A percentile compares a stretch with the other conserved stretches of the same genome.
These are phyloP conservation scores for Delichon dasypus DNA, from an alignment of 2,797 vertebrate species.

Conservation along the genomic window DNA sequence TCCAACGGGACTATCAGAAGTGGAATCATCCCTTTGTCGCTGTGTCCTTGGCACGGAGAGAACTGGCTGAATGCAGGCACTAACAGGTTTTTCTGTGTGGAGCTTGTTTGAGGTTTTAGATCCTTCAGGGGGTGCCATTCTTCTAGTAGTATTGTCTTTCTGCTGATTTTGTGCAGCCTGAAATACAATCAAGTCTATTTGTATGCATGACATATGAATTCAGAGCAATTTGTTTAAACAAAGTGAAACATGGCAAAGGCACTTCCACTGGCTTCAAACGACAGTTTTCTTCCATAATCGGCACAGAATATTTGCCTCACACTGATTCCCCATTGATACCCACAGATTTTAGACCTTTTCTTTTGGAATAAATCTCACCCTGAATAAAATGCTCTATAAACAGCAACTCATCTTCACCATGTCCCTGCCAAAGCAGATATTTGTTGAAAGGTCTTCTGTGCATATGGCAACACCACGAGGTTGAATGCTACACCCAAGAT, in stretches of 20 bases:
- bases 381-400: not conserved
- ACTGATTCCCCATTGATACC: not conserved
- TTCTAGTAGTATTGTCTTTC: not conserved
- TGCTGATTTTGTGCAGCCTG: not conserved
- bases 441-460: not conserved
- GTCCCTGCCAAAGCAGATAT: not conserved
- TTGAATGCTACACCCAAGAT: not conserved
- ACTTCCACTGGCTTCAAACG: not conserved
- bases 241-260: not conserved
- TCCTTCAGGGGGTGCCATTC: not conserved
- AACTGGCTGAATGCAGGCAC: not conserved
- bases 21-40: not conserved
- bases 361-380: not conserved
- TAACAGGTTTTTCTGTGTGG: not conserved
- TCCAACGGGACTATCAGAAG: not conserved
- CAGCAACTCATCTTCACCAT: not conserved
- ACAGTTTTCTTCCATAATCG: not conserved
- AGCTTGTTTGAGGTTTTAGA: not conserved
- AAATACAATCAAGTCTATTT: not conserved
- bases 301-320: not conserved
- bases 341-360: not conserved
- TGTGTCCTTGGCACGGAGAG: not conserved
- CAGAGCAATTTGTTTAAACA: not conserved
- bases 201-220: not conserved
- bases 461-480: not conserved